Evolutionary conservation across 1,140 invertebrate genomes (phyloP), one percentile per base, ranked within the genome.

Genomic region (Andricus grossulariae): DNA sequence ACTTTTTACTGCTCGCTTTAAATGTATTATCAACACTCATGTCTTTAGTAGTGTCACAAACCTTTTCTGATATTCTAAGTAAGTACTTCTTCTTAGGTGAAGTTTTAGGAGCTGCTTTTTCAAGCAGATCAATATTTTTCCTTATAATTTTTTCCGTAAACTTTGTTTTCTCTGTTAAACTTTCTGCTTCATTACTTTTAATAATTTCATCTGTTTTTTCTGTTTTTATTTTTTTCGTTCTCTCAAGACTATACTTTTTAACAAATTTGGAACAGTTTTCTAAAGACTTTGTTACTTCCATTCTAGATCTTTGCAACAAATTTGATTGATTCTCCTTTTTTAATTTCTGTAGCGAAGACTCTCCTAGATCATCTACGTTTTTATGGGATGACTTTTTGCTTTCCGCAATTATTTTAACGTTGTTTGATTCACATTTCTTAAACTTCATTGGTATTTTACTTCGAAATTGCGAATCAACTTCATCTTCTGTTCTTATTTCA

Each of bases 371-470:
- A 21, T 15, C 12, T 25, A 4, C 12, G 16, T 39, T 66, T 66
- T 32, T 66, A 3, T 60, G 5, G 0, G 83, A 80, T 8, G 83
- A 81, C 21, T 80, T 84, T 51, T 86, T 87, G 12, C 15, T 52
- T 21, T 85, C 81, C 0, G 52, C 50, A 6, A 1, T 66, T 75
- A 88, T 86, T 16, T 89, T 85, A 3, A 13, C 5, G 76, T 13
- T 52, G 8, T 87, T 89, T 1, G 57, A 21, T 0, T 90, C 86
- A 13, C 51, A 55, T 25, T 87, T 87, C 3, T 39, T 32, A 13
- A 82, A 75, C 54, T 91, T 91, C 0, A 87, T 91, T 3, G 90
- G 90, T 57, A 91, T 91, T 75, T 87, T 90, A 75, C 88, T 91
- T 80, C 0, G 79, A 52, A 18, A 81, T 71, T 0, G 82, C 76